Evolutionary conservation across 2,113 vertebrate species (phyloP).

Genomic region (Petromus typicus): DNA sequence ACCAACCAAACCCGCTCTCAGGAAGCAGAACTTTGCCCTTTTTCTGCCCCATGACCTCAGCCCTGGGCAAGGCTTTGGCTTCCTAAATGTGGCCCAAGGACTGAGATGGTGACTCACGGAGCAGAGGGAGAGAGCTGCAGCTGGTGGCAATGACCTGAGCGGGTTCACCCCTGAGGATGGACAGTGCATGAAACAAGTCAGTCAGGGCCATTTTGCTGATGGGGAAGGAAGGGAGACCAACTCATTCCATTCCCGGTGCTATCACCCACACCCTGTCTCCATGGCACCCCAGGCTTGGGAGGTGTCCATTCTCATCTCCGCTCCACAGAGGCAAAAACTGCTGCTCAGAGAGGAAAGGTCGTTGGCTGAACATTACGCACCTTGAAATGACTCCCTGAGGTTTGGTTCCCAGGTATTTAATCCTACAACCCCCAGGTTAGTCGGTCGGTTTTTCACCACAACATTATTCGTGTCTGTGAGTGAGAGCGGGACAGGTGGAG

Average conservation of each 20-base stretch:
- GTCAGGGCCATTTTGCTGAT: not conserved
- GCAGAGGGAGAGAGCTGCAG: not conserved
- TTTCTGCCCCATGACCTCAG: conserved; percentile 71
- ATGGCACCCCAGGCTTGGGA: not conserved
- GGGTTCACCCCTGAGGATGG: not conserved
- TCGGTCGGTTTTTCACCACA: not conserved
- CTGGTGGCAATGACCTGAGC: conserved; percentile 3
- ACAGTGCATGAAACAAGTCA: not conserved
- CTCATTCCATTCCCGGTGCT: not conserved
- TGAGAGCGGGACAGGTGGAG: not conserved
- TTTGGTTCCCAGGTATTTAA: conserved; percentile 6
- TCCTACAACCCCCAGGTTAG: not conserved
- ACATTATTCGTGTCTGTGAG: not conserved
- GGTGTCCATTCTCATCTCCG: not conserved
- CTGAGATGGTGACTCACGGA: conserved; percentile 38
- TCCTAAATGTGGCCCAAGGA: not conserved
- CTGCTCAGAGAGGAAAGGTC: not conserved
- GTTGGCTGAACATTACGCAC: not conserved
- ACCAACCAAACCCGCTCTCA: not conserved
- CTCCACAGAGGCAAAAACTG: not conserved
- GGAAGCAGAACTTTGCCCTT: conserved; percentile 59
- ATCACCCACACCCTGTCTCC: not conserved
- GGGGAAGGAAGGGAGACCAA: not conserved
- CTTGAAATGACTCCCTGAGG: not conserved
- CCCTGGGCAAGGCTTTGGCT: conserved; percentile 58